Evolutionary conservation across 2,888 invertebrate species (phyloP), one percentile per base, ranked within the genome.

Genomic region (Athrips mouffetella): DNA sequence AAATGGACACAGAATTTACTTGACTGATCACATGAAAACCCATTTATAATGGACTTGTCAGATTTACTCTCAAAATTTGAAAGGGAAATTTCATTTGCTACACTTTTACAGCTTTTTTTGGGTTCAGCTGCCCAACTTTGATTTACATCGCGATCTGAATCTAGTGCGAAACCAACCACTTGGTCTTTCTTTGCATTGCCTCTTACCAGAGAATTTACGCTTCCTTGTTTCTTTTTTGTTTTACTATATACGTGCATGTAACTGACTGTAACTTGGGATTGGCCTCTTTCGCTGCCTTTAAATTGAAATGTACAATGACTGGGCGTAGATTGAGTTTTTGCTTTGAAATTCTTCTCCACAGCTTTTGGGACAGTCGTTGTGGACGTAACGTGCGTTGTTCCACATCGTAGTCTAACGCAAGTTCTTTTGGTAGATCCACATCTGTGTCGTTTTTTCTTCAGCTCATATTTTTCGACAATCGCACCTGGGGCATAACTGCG

Each of bases 261-360:
- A 37, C 21, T 1, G 2, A 1, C n/a, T 20, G 18, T 37, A 3
- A 18, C n/a, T 1, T 3, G 16, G 4, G 18, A 2, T 10, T 20
- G 20, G 1, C 21, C 21, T 20, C 7, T n/a, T 37, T 20, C n/a
- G 4, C 8, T n/a, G n/a, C 4, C n/a, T 20, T 37, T 37, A 37
- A 37, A 20, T 3, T 37, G 18, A 37, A 18, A 37, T n/a, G 37
- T 37, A 10, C 20, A 20, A 20, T 37, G 37, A 20, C 37, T 37
- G 8, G 37, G 20, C n/a, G 37, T 37, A 20, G 37, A 37, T 20
- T 37, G 37, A 37, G 40, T 40, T 8, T 25, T 25, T 8, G 40
- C 25, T 25, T 25, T 23, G 25, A 13, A 3, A 37, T 37, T n/a
- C 13, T 15, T 25, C 10, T 40, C 8, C 23, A 40, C 1, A 40